These are phyloP conservation scores for Apis dorsata DNA, from an alignment of 1,140 invertebrate genomes.

Conservation along the genomic window DNA sequence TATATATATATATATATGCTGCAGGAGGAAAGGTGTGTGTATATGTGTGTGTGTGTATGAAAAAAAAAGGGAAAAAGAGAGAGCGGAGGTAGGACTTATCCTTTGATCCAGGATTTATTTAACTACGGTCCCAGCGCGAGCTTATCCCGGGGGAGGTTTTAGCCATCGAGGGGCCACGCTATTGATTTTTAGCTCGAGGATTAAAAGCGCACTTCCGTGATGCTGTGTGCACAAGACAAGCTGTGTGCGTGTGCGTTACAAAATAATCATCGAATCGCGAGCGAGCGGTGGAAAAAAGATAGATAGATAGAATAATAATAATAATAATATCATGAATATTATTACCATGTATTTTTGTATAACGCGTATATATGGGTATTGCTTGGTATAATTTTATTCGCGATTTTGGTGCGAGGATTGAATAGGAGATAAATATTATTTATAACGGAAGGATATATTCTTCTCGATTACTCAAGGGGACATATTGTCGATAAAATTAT, in stretches of 20 bases:
- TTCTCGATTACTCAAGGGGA: too few species aligned
- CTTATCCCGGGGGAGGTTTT: slow-evolving; percentile 80
- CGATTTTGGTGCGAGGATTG: too few species aligned
- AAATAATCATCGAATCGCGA: slow-evolving; percentile 46
- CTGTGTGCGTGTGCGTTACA: slow-evolving; percentile 1
- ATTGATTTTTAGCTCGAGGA: slow-evolving; percentile 80
- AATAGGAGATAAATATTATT: too few species aligned
- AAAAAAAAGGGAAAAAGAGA: slow-evolving; percentile 63
- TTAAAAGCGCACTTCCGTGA: slow-evolving; percentile 77
- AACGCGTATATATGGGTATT: too few species aligned
- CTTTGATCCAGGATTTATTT: slow-evolving; percentile 81
- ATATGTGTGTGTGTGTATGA: slow-evolving; percentile 46
- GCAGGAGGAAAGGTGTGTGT: too few species aligned
- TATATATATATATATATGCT: too few species aligned
- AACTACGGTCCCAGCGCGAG: slow-evolving; percentile 78
- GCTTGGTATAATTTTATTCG: too few species aligned
- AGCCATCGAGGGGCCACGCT: slow-evolving; percentile 75
- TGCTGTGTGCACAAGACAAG: slow-evolving; percentile 26
- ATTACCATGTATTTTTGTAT: too few species aligned
- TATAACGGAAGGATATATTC: too few species aligned
- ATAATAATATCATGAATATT: too few species aligned
- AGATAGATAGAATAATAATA: too few species aligned
- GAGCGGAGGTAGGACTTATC: slow-evolving; percentile 72
- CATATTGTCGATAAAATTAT: too few species aligned
- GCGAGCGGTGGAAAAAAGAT: not conserved